Percentiles rank a stretch among this genome's conserved stretches.
Conservation (phyloP, 2,113 vertebrate genomes). For the Vombatus ursinus region DNA sequence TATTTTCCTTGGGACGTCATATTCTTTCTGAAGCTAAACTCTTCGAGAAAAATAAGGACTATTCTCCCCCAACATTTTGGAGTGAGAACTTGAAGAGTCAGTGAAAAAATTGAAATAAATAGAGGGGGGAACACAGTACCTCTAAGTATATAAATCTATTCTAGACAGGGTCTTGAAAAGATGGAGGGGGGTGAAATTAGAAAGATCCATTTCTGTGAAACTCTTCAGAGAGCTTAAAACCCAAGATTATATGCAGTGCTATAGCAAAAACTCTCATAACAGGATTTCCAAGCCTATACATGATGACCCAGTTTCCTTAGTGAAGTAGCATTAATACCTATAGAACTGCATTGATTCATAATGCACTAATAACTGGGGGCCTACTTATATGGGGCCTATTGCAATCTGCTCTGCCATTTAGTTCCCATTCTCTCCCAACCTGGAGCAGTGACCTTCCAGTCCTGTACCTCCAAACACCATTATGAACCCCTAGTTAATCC, state of each 20-base stretch:
- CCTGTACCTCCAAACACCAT: not conserved
- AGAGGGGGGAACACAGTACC: not conserved
- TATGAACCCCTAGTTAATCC: not conserved
- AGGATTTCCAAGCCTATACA: not conserved
- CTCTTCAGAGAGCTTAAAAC: not conserved
- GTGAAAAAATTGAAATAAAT: not conserved
- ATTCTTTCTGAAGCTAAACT: slow-evolving; percentile 30
- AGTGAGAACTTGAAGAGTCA: not conserved
- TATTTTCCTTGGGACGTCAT: not conserved
- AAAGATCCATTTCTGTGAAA: not conserved
- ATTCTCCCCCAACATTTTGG: not conserved
- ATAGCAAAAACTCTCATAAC: not conserved
- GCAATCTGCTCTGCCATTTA: not conserved
- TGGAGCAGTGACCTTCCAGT: not conserved
- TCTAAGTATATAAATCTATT: not conserved
- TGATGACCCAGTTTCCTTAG: not conserved
- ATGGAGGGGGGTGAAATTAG: too few species aligned
- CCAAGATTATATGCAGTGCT: not conserved
- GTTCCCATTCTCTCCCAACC: not conserved
- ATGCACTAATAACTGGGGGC: not conserved
- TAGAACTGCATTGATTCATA: not conserved
- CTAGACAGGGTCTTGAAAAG: too few species aligned
- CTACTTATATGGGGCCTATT: not conserved
- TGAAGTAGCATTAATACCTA: not conserved
- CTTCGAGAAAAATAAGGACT: not conserved